These are phyloP conservation scores for Hydractinia symbiolongicarpus DNA, from an alignment of 30 jellyfish, hydroid and myxozoan species.

Conservation along the genomic window DNA sequence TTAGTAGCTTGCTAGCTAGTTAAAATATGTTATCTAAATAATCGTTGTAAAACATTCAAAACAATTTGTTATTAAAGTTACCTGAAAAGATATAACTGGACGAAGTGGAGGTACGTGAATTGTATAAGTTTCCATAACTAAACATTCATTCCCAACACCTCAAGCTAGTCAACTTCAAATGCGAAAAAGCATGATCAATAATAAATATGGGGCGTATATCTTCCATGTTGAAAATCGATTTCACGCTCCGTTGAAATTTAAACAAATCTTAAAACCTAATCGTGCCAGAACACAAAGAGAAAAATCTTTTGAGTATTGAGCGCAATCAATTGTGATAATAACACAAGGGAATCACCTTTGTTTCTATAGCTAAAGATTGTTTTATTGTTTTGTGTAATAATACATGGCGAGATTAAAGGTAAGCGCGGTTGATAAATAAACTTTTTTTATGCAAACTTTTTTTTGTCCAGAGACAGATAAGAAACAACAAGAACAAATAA, in stretches of 20 bases:
- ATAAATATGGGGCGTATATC: constrained; percentile 7
- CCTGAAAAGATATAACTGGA: constrained; percentile 87
- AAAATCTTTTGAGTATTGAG: no score
- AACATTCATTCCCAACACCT: constrained; percentile 1
- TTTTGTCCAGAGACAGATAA: no score
- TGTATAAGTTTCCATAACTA: constrained; percentile 45
- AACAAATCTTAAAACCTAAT: constrained; percentile 14
- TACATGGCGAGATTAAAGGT: no score
- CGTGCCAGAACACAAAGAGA: background rate
- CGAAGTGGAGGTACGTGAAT: constrained; percentile 88
- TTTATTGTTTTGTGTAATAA: background rate
- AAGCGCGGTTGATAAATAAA: no score
- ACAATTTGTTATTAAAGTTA: background rate
- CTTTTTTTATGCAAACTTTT: no score
- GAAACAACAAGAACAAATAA: no score
- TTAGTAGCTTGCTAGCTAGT: background rate
- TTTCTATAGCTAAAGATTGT: constrained; percentile 6
- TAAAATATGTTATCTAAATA: background rate
- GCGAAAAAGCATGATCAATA: background rate
- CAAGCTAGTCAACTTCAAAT: constrained; percentile 5
- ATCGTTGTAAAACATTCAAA: background rate
- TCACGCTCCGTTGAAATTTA: constrained; percentile 4
- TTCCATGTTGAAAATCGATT: constrained; percentile 25
- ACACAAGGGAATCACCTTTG: constrained; percentile 15
- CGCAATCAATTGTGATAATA: background rate